Base-by-base conservation (phyloP, 1,140 invertebrate genomes). In the Babylonia areolata region DNA sequence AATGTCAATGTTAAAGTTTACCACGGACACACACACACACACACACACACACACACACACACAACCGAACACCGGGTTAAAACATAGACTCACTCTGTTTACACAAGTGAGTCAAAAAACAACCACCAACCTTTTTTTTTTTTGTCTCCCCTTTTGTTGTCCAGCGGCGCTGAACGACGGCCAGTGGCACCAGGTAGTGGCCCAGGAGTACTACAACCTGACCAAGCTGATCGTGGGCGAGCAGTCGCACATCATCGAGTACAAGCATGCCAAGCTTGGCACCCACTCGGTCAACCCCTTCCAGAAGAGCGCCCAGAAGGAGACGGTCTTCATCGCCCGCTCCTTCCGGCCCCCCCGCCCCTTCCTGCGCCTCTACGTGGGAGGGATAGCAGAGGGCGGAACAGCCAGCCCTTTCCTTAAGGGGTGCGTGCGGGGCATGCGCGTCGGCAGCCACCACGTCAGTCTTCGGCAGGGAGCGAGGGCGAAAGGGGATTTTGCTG, bases 321-420 rank as follows among this genome's bases (percentile, higher is more conserved):
- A 99, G 95, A 96, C 97, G 77, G 95, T 98, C 20, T 96, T 96
- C 58, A 97, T 97, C 1, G 96, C 97, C 92, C 95, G 97, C 87
- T 97, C 97, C 12, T 96, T 96, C 20, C 97, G 97, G 11, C 96
- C 97, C 17, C 97, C 97, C 20, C 97, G 96, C 0, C 96, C 97
- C 89, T 98, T 98, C 93, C 97, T 97, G 91, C 97, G 98, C 93
- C 95, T 98, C 86, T 98, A 98, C 94, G 95, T 98, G 64, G 98
- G 97, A 75, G 97, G 97, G 33, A 97, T 97, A 90, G 96, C 96
- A 0, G 58, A 64, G 5, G 86, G 75, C 28, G 98, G 97, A 92
- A 96, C 98, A 51, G 35, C 77, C 54, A 80, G 90, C 39, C 73
- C 88, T 40, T 51, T 84, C 17, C 40, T 91, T 6, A 69, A 89